A percentile compares a stretch with the other conserved stretches of the same genome.
phyloP scores from a whole-genome alignment of 64 coral and sea anemone species.

The Actinia equina region DNA sequence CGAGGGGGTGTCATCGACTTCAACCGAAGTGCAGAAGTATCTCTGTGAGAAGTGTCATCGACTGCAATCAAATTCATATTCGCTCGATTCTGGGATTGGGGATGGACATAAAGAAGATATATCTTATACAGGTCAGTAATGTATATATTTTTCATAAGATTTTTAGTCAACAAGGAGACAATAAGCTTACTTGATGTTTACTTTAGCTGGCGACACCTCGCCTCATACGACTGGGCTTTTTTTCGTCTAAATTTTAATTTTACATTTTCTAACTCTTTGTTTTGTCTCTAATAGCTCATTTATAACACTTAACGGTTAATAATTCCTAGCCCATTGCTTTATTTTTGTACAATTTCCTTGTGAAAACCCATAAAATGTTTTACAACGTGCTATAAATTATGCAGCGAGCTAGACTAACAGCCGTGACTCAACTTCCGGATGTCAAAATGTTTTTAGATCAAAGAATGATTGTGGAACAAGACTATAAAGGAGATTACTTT shows the following conservation, averaged over 20 bases:
- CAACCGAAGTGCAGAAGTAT: background rate
- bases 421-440: slow-evolving; percentile 1
- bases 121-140: background rate
- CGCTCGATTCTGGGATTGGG: background rate
- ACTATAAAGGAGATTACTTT: no score
- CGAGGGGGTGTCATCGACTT: background rate
- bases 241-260: background rate
- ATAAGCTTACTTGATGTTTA: background rate
- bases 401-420: background rate
- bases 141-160: background rate
- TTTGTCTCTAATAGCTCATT: no score
- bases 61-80: background rate
- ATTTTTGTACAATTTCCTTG: background rate
- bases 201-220: no score
- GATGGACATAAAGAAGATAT: background rate
- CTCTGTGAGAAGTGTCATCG: slow-evolving; percentile 10
- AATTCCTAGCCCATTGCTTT: background rate
- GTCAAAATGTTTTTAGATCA: background rate
- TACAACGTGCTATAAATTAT: background rate
- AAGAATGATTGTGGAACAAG: no score
- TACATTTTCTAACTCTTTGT: background rate
- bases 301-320: no score
- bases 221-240: background rate
- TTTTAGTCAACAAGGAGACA: background rate
- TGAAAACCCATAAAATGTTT: background rate